Conservation (phyloP, 2,888 invertebrate genomes). For the Psylliodes chrysocephalus region DNA sequence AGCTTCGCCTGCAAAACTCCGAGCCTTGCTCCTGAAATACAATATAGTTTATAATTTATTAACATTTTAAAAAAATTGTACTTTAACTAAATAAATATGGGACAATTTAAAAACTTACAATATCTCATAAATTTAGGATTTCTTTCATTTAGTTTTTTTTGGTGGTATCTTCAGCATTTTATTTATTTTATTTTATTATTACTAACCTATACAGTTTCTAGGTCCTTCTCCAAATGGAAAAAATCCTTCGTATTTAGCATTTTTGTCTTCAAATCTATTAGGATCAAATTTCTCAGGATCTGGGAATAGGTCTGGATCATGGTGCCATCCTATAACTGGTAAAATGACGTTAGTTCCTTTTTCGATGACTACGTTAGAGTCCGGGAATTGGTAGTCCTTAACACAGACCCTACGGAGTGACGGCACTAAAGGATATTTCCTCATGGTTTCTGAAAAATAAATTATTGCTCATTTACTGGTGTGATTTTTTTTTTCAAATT, state of each 20-base stretch:
- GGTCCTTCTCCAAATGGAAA: constrained; percentile 58
- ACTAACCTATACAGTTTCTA: constrained; percentile 54
- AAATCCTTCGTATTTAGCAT: constrained; percentile 50
- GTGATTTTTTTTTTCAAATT: too few relatives aligned
- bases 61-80: too few relatives aligned
- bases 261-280: constrained; percentile 58
- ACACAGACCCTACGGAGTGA: constrained; percentile 50
- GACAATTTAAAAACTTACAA: too few relatives aligned
- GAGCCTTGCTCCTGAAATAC: constrained; percentile 50
- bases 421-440: constrained; percentile 58
- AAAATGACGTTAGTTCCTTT: constrained; percentile 55
- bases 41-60: neutral
- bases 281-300: constrained; percentile 62
- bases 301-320: constrained; percentile 57
- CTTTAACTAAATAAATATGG: too few relatives aligned
- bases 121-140: too few relatives aligned
- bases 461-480: too few relatives aligned
- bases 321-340: constrained; percentile 56
- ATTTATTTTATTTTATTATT: too few relatives aligned
- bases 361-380: constrained; percentile 46
- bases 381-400: constrained; percentile 48
- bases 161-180: too few relatives aligned
- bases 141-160: too few relatives aligned
- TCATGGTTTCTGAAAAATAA: constrained; percentile 59
- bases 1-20: constrained; percentile 53